Evolutionary conservation across 2,888 invertebrate species (phyloP), one percentile per base, ranked within the genome.

Genomic region (Cheiracanthium punctorium): DNA sequence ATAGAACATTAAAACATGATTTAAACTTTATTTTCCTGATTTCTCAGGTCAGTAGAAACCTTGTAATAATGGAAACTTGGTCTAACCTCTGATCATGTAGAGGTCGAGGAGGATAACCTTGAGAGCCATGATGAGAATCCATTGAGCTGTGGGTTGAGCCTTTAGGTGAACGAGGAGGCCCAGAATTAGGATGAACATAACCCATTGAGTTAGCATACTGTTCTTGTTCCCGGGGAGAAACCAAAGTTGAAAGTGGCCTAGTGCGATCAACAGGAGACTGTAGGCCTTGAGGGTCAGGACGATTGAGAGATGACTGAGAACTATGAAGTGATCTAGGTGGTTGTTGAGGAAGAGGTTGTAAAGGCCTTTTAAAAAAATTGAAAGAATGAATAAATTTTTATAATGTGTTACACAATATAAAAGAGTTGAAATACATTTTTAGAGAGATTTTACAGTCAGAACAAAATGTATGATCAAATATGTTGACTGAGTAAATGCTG

Each of bases 241-340:
- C 84, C 1, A 90, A 43, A 17, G 90, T 89, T 17, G 90, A 90
- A 10, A 90, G 41, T n/a, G 90, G 90, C 32, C 90, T 75, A 24
- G 89, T 82, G 4, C 88, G 79, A 67, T 81, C 82, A 10, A 74
- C 72, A 29, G 88, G 72, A 12, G 79, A 65, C 8, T 74, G 86
- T n/a, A 79, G n/a, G 20, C 76, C 80, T 29, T 80, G 82, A 20
- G 81, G 85, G 71, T 88, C 86, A 70, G 89, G 82, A 75, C 88
- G 80, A 82, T 89, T 89, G 8, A 90, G 80, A 7, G 90, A 89
- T 65, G 89, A 89, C 30, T 90, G 90, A 33, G 90, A 90, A n/a
- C 90, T 88, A 70, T 90, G 88, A 14, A 89, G 69, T 8, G 85
- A 70, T 41, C 80, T 74, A 10, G 80, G 85, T 29, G 80, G 81